Evolutionary conservation across 2,797 vertebrate species (phyloP), one percentile per base, ranked within the genome.

Genomic region (Miichthys miiuy): DNA sequence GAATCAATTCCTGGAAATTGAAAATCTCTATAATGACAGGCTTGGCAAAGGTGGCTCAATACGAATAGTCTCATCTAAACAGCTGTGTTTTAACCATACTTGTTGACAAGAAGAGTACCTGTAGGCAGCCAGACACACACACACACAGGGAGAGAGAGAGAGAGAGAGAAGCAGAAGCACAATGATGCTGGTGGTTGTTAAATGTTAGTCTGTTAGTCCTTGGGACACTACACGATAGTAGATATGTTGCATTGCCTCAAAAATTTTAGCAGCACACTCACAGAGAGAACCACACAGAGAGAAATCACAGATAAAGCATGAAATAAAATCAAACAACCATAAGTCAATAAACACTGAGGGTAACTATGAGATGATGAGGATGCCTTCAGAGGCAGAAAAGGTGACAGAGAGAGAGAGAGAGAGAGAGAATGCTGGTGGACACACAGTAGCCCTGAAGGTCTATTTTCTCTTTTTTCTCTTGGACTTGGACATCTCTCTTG

Each of bases 1-100:
- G 52, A 85, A 82, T 80, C 74, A 84, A 76, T 78, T 79, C 61
- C 69, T 74, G 70, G 80, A 91, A 88, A 90, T 81, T 73, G 74
- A 79, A 87, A 90, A 90, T 91, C 84, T 69, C 85, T 87, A 63
- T 82, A 82, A 92, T 83, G 79, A 85, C 62, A 80, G 68, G 63
- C 70, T 87, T 75, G 64, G 75, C 71, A 75, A 41, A 0, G 5
- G n/a, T 80, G 68, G 56, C 55, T 82, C 64, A 74, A 70, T 78
- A 75, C 60, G 79, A 85, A 80, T 58, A 68, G 51, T 51, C 57
- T 60, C 51, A 73, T 77, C 52, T 61, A 74, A 80, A 72, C 38
- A 64, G 64, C 8, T 80, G 62, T 79, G 52, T 72, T 81, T 79
- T 77, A 79, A 79, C 23, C 38, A n/a, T 50, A 56, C 27, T 62